phyloP scores from a whole-genome alignment of 2,888 invertebrate genomes.

The Macaria notata region DNA sequence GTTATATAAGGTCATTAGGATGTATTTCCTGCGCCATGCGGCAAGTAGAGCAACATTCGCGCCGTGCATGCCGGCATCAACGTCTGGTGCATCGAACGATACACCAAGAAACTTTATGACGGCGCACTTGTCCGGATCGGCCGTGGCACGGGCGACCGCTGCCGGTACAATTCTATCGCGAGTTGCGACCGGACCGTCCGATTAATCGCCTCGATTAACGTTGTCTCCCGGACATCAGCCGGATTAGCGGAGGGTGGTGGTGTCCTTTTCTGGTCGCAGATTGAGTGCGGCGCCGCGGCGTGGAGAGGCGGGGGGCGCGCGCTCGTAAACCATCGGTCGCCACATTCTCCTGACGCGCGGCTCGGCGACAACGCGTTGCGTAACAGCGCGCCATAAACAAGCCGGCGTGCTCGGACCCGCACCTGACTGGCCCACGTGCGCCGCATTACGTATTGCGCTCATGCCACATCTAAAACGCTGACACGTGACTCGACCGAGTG shows the following conservation, averaged over 20 bases:
- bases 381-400: conserved; percentile 79
- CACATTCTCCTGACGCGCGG: conserved; percentile 82
- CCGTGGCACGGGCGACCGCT: conserved; percentile 68
- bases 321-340: conserved; percentile 81
- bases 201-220: conserved; percentile 78
- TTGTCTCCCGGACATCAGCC: conserved; percentile 73
- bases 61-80: conserved; percentile 64
- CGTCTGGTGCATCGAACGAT: conserved; percentile 82
- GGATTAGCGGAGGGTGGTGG: conserved; percentile 77
- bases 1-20: no score
- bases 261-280: conserved; percentile 80
- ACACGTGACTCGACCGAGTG: conserved; percentile 78
- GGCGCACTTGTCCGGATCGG: conserved; percentile 75
- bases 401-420: conserved; percentile 68
- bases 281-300: conserved; percentile 82
- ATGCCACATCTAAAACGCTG: conserved; percentile 75
- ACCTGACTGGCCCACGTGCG: conserved; percentile 75
- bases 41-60: conserved; percentile 64
- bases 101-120: conserved; percentile 81
- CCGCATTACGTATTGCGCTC: conserved; percentile 76
- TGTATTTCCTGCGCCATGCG: background rate
- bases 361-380: conserved; percentile 81
- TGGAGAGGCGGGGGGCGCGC: conserved; percentile 71
- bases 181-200: conserved; percentile 65
- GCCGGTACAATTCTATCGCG: conserved; percentile 75